Evolutionary conservation across 1,140 invertebrate species (phyloP), one percentile per base, ranked within the genome.

Genomic region (Drosophila pseudoananassae): DNA sequence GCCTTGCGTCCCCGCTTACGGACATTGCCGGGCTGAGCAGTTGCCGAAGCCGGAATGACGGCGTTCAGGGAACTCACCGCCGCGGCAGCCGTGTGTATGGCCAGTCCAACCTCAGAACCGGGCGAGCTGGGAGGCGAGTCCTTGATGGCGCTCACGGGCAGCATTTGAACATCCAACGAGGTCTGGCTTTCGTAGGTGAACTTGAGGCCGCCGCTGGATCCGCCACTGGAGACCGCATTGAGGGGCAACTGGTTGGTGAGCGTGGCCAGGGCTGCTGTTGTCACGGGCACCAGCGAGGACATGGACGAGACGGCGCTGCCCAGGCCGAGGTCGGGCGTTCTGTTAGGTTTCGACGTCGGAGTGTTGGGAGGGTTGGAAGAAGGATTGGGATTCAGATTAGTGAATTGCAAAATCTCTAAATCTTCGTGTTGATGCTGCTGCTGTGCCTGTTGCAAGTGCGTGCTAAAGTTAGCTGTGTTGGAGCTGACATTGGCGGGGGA

Each of bases 41-140:
- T 94, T 38, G 93, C 92, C 3, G 94, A 94, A 60, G 94, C 51
- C 0, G 59, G 52, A 56, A 57, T 31, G 7, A 46, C 33, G n/a
- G 70, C 70, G 40, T 58, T 72, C 33, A 51, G 31, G 1, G 33
- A 60, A 51, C 43, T 53, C n/a, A 15, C 33, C 12, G 60, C 57
- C 81, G 87, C 58, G 92, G 90, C 33, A 4, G 71, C 58, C 49
- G 75, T 7, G 7, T 64, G 66, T 51, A 69, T 56, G 6, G 33
- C 23, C n/a, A 46, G 38, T 85, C 91, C 78, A 31, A 89, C 76
- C 91, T 95, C 94, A 0, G 94, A 95, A 49, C 94, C 94, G 0
- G 95, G 95, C 57, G 94, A 95, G 76, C 94, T 94, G 1, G 95
- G 95, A 3, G 95, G 95, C 1, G 95, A 95, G 36, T 92, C 91